Conservation (phyloP, 2,888 invertebrate species). For the Synanthedon formicaeformis region DNA sequence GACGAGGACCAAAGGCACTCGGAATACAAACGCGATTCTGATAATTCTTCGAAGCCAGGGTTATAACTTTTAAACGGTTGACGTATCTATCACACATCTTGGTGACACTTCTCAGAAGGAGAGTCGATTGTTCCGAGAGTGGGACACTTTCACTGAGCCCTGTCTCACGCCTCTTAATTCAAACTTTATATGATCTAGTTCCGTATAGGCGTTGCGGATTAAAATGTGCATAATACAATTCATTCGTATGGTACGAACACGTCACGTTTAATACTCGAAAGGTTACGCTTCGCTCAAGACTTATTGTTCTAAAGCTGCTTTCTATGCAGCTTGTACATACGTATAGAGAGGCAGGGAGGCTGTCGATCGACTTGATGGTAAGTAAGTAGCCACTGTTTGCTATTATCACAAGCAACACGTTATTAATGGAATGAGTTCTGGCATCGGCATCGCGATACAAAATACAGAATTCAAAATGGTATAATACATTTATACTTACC, state of each 20-base stretch:
- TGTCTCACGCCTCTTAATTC: conserved; percentile 44
- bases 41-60: background rate
- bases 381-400: no score
- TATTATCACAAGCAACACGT: no score
- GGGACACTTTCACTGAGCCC: conserved; percentile 57
- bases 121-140: conserved; percentile 54
- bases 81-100: conserved; percentile 44
- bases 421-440: no score
- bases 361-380: no score
- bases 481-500: no score
- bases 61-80: conserved; percentile 30
- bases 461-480: no score
- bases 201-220: conserved; percentile 38
- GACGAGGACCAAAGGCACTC: no score
- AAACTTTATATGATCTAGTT: conserved; percentile 49
- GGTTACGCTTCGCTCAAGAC: background rate
- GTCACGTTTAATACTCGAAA: conserved; percentile 17
- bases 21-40: no score
- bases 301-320: conserved; percentile 48
- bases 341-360: no score
- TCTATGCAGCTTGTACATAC: conserved; percentile 23
- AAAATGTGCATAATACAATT: conserved; percentile 41
- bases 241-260: conserved; percentile 34
- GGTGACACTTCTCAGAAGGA: conserved; percentile 54
- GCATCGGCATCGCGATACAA: no score